These are phyloP conservation scores for Donacobius atricapilla DNA, from an alignment of 2,113 vertebrate genomes.

Conservation along the genomic window DNA sequence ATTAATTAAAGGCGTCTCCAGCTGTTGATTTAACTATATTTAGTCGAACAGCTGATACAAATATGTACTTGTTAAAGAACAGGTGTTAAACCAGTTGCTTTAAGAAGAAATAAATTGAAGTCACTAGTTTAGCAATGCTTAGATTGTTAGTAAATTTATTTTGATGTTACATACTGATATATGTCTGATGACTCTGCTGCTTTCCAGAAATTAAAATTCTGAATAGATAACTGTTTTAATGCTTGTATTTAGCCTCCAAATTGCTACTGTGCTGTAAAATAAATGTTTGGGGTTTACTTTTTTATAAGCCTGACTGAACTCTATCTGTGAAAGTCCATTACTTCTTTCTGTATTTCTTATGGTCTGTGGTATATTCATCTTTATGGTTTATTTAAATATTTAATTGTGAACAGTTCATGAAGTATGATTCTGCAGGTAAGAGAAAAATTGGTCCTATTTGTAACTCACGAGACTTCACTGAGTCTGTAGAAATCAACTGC, in stretches of 20 bases:
- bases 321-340: neutral
- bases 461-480: neutral
- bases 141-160: neutral
- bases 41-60: neutral
- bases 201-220: neutral
- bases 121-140: neutral
- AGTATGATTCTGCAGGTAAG: neutral
- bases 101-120: neutral
- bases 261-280: neutral
- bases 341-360: neutral
- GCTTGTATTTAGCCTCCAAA: neutral
- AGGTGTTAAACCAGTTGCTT: slow-evolving; percentile 57
- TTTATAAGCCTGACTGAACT: neutral
- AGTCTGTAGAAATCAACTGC: neutral
- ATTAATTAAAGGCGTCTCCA: slow-evolving; percentile 52
- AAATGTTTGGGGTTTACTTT: neutral
- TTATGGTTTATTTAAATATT: neutral
- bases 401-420: neutral
- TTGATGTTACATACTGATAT: neutral
- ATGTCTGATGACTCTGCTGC: neutral
- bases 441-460: neutral
- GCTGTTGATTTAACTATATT: slow-evolving; percentile 37
- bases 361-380: neutral
- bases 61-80: slow-evolving; percentile 5
- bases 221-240: neutral